phyloP scores from a whole-genome alignment of 2,113 vertebrate genomes.

The Orcinus orca region DNA sequence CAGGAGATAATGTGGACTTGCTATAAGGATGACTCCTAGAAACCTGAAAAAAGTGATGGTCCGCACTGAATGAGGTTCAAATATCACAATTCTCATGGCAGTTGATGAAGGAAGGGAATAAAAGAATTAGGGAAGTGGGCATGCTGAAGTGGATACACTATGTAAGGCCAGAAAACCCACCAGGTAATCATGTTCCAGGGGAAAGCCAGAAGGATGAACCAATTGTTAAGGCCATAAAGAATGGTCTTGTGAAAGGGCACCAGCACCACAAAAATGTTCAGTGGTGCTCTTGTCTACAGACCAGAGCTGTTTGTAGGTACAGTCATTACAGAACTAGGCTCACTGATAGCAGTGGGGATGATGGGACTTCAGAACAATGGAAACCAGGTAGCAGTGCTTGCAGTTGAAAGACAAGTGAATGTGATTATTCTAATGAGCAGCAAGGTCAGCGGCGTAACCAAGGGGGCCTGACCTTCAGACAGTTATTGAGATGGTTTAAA shows the following conservation, averaged over 20 bases:
- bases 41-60: background rate
- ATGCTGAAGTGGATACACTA: background rate
- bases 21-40: background rate
- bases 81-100: background rate
- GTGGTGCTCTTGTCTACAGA: background rate
- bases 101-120: background rate
- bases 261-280: background rate
- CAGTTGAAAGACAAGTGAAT: background rate
- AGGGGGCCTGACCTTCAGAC: background rate
- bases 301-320: background rate
- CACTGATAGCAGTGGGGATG: background rate
- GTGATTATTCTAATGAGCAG: background rate
- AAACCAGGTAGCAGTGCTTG: background rate
- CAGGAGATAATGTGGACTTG: background rate
- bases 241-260: background rate
- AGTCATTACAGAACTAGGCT: background rate
- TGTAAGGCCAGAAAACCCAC: background rate
- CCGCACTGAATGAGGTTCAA: background rate
- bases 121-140: background rate
- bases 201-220: background rate
- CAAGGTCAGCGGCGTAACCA: background rate
- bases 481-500: background rate
- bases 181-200: background rate
- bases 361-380: background rate
- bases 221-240: background rate